Evolutionary conservation across 2,113 vertebrate genomes (phyloP), one percentile per base, ranked within the genome.

Genomic region (Rhagologus leucostigma): DNA sequence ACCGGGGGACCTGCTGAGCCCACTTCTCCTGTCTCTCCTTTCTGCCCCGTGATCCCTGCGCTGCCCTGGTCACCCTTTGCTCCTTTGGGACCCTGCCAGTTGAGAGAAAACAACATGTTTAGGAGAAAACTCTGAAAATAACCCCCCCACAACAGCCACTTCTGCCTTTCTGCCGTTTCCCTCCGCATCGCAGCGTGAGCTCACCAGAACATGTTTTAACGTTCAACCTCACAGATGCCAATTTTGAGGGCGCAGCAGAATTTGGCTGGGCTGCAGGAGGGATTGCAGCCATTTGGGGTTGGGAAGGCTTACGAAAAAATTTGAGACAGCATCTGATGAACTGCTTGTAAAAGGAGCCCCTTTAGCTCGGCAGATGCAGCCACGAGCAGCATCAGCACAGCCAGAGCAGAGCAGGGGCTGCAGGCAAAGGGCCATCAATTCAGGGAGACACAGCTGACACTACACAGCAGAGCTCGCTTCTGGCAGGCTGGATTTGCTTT

Each of bases 1-100:
- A 99, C 99, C 95, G 98, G 92, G 42, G 98, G 98, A 6, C 99
- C 99, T 3, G 97, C 97, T 15, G 98, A 97, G 27, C 99, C 99
- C 98, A 98, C 98, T 93, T 98, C 98, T 74, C 98, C 98, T 0
- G 90, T 97, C 77, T 99, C 99, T 76, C 99, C 99, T 96, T 98
- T 99, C 91, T 98, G 98, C 71, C 99, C 99, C 3, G 52, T 76
- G 11, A 95, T 96, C 21, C 99, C 99, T 2, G 79, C 24, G 17
- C 96, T 98, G 93, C 99, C 99, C 16, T 87, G 95, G 60, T 98
- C 98, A 79, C 99, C 99, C 68, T 98, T 97, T 3, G 97, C 97
- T 89, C 99, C 99, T 98, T 98, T 98, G 64, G 97, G 95, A 91
- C 99, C 99, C 99, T 99, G 90, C 27, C 67, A 94, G 71, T 55